Conservation (phyloP, 2,888 invertebrate genomes). For the Lysandra bellargus region DNA sequence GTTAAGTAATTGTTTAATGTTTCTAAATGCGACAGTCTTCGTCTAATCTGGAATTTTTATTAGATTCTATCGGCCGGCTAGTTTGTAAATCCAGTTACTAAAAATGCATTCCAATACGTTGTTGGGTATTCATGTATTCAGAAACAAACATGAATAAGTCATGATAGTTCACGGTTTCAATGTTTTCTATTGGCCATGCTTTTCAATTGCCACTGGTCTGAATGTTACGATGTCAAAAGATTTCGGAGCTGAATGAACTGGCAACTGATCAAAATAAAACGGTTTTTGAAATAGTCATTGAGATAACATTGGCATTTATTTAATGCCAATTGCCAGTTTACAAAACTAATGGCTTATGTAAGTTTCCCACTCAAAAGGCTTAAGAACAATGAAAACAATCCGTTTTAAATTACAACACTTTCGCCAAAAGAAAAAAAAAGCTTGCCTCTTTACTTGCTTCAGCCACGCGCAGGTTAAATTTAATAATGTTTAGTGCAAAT, state of each 20-base stretch:
- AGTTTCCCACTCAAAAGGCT: neutral
- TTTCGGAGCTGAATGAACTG: neutral
- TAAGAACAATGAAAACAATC: neutral
- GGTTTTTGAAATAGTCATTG: neutral
- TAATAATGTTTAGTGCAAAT: neutral
- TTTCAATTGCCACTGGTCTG: slow-evolving; percentile 3
- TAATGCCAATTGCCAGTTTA: neutral
- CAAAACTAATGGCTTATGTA: neutral
- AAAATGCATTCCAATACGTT: slow-evolving; percentile 11
- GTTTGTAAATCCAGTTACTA: slow-evolving; percentile 15
- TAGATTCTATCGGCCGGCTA: neutral
- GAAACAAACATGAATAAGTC: slow-evolving; percentile 27
- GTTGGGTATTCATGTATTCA: slow-evolving; percentile 24
- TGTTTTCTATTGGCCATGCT: slow-evolving; percentile 15
- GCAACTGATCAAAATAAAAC: neutral
- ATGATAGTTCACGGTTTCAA: slow-evolving; percentile 9
- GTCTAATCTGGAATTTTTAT: neutral
- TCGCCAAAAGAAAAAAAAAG: neutral
- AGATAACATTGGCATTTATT: neutral
- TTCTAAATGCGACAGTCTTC: too few species aligned
- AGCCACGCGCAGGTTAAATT: neutral
- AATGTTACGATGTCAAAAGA: neutral
- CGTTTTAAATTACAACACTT: neutral
- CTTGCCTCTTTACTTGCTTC: neutral
- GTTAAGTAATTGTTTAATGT: too few species aligned